Evolutionary conservation across 1,140 invertebrate genomes (phyloP).

Genomic region (Pteromalus puparum): DNA sequence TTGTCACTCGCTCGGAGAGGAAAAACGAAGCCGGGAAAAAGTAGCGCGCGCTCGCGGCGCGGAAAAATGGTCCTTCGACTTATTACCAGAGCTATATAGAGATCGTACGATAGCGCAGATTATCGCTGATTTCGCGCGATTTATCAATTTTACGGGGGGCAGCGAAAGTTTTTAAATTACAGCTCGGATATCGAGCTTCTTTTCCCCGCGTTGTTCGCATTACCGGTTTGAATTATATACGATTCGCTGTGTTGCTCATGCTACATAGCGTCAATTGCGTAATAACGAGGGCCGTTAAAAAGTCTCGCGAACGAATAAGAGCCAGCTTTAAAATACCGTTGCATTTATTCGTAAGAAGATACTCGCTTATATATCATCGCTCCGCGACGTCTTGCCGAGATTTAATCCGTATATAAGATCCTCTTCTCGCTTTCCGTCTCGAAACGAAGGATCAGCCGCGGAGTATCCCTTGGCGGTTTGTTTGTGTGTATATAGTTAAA

Average conservation of each 20-base stretch:
- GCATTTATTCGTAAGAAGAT: too few species aligned
- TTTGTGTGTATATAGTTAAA: background rate
- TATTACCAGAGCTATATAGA: constrained; percentile 62
- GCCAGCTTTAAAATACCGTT: too few species aligned
- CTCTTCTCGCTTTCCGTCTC: background rate
- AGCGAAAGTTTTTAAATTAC: constrained; percentile 68
- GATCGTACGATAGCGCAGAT: constrained; percentile 60
- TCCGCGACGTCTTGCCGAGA: background rate
- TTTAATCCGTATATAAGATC: background rate
- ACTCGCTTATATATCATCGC: too few species aligned
- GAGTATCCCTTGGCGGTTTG: background rate
- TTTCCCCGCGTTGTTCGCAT: background rate
- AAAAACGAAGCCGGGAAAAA: background rate
- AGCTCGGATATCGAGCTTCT: constrained; percentile 44
- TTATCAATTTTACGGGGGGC: constrained; percentile 66
- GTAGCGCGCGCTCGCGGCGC: constrained; percentile 52
- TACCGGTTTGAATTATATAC: background rate
- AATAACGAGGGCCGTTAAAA: background rate
- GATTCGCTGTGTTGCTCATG: background rate
- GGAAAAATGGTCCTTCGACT: constrained; percentile 65
- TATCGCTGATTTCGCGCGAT: constrained; percentile 65
- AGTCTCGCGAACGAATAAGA: background rate
- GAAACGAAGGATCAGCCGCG: background rate
- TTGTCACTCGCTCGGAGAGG: constrained; percentile 50
- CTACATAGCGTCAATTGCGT: background rate